These are phyloP conservation scores for Halichoerus grypus DNA, from an alignment of 2,113 vertebrate species.

Conservation along the genomic window DNA sequence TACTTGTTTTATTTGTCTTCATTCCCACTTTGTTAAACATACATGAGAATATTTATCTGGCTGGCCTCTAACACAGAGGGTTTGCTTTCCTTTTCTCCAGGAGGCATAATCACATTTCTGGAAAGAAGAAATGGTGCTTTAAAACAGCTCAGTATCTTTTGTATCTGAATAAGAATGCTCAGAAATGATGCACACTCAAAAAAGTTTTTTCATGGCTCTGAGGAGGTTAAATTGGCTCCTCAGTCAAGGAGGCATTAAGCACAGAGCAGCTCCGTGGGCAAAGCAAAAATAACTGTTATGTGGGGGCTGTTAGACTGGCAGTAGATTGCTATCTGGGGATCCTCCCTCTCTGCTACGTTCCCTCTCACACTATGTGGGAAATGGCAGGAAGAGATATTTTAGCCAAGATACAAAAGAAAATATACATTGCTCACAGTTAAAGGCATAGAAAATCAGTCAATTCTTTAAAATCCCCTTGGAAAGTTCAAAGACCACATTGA, in stretches of 20 bases:
- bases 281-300: constrained; percentile 54
- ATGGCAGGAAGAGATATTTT: constrained; percentile 51
- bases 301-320: neutral
- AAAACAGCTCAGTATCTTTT: neutral
- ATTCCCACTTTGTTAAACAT: neutral
- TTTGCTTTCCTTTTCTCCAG: neutral
- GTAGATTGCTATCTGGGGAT: constrained; percentile 55
- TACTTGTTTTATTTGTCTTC: neutral
- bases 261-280: neutral
- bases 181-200: neutral
- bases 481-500: neutral
- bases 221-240: constrained; percentile 19
- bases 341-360: neutral
- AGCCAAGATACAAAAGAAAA: constrained; percentile 13
- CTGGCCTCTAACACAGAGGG: neutral
- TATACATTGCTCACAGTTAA: neutral
- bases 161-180: neutral
- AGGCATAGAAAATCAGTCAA: neutral
- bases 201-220: neutral
- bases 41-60: neutral
- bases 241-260: constrained; percentile 25
- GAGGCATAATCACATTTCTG: neutral
- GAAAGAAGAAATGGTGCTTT: constrained; percentile 27
- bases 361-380: neutral
- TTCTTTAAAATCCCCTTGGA: neutral